Conservation (phyloP, 2,888 invertebrate species). For the Tiliacea citrago region DNA sequence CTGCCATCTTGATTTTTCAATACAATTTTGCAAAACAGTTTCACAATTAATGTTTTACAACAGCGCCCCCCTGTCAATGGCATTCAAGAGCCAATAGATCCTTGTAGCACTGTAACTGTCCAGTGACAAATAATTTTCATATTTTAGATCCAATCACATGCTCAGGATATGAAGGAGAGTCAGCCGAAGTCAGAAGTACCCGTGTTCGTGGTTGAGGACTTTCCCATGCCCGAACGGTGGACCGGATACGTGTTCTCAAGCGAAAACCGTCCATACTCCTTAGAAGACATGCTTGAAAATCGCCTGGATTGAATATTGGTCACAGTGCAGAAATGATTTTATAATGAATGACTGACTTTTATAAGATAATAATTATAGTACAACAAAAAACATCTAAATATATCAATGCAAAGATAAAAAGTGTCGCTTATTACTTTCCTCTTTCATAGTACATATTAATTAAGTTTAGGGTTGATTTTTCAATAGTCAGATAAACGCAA, state of each 20-base stretch:
- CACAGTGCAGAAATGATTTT: background rate
- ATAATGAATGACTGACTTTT: background rate
- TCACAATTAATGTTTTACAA: background rate
- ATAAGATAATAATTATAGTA: too few species aligned
- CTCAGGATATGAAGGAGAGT: conserved; percentile 5
- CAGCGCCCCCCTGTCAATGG: background rate
- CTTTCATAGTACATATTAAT: too few species aligned
- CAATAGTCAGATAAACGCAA: too few species aligned
- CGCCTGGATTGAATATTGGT: conserved; percentile 10
- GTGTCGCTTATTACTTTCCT: too few species aligned
- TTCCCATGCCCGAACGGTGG: conserved; percentile 17
- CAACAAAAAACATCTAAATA: too few species aligned
- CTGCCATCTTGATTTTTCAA: background rate
- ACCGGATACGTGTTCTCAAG: background rate
- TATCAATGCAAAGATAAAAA: too few species aligned
- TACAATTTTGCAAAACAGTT: background rate
- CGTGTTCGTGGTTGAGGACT: background rate
- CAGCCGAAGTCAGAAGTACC: conserved; percentile 6
- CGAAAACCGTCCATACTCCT: conserved; percentile 30
- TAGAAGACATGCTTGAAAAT: conserved; percentile 45
- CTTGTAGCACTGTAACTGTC: background rate
- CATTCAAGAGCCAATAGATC: background rate
- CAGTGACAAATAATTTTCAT: too few species aligned
- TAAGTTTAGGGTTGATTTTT: too few species aligned
- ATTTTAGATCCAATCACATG: conserved; percentile 12